phyloP scores from a whole-genome alignment of 64 coral and sea anemone genomes.

The Stichodactyla helianthus region DNA sequence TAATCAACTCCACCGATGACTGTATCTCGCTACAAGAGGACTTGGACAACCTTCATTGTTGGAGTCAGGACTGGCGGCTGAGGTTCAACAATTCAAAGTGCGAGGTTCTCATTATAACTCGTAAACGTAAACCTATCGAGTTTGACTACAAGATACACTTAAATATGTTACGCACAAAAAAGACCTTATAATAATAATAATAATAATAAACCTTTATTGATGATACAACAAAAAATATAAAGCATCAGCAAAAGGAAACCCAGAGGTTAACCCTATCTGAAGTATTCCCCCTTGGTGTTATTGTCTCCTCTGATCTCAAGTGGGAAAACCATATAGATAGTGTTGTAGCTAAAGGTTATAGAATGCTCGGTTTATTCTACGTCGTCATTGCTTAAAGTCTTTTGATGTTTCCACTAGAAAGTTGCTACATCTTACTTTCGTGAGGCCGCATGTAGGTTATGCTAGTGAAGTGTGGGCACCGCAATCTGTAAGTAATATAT shows the following conservation, averaged over 20 bases:
- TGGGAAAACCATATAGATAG: conserved; percentile 18
- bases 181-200: too few species aligned
- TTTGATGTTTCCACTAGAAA: conserved; percentile 3
- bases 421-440: conserved; percentile 16
- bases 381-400: conserved; percentile 8
- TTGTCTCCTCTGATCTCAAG: neutral
- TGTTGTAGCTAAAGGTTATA: conserved; percentile 2
- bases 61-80: conserved; percentile 20
- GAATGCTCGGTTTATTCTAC: conserved; percentile 16
- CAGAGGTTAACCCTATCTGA: too few species aligned
- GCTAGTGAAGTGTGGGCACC: conserved; percentile 13
- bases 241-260: too few species aligned
- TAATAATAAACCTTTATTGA: too few species aligned
- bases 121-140: neutral
- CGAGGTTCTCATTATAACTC: conserved; percentile 18
- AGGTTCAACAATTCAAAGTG: conserved; percentile 21
- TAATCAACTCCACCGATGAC: conserved; percentile 31
- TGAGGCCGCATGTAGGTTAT: neutral
- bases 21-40: conserved; percentile 33
- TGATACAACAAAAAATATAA: too few species aligned
- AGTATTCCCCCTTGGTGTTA: too few species aligned
- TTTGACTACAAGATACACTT: conserved; percentile 20
- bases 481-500: neutral
- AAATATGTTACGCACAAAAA: neutral
- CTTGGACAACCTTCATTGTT: conserved; percentile 26